Base-by-base conservation (phyloP, 2,888 invertebrate species). In the Drosophila cognata region DNA sequence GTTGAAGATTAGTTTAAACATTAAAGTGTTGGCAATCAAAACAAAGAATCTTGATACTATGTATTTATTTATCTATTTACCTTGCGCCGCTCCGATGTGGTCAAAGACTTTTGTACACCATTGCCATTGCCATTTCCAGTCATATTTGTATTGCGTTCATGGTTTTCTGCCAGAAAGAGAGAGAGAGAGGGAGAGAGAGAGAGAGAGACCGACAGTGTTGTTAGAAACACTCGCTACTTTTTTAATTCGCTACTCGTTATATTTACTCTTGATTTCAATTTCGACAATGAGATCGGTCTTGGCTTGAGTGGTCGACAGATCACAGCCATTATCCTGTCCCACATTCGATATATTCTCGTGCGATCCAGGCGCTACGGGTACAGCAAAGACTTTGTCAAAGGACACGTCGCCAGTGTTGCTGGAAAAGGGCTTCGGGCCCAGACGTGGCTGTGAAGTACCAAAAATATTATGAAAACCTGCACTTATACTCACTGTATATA, bases 381-480 rank as follows among this genome's bases (percentile, higher is more conserved):
- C 97, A 0, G 96, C 96, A 92, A 97, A 97, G 31, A 97, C 96
- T 91, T 96, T 96, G 91, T 96, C 96, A 89, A 97, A 97, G 0
- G 95, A 96, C 88, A 97, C 96, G 83, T 96, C 96, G 66, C 96
- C 96, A 6, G 96, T 94, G 38, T 96, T 96, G 50, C 97, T 96
- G 11, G 97, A 96, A 92, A 97, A 97, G 33, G 97, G 97, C 92
- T 97, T 97, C 46, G 97, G 97, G 4, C 97, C 97, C 55, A 97
- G 94, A 31, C 97, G 95, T 52, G 97, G 97, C 97, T 97, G 94
- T 56, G 92, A 83, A 89, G 78, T 21, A 56, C 0, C 29, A 21
- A 18, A 63, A 48, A 69, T 52, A n/a, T 28, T 57, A 28, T 31
- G 2, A 51, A 50, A 11, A 18, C n/a, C n/a, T 10, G 13, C 7